phyloP scores from a whole-genome alignment of 2,888 invertebrate genomes.

The Nymphalis urticae region DNA sequence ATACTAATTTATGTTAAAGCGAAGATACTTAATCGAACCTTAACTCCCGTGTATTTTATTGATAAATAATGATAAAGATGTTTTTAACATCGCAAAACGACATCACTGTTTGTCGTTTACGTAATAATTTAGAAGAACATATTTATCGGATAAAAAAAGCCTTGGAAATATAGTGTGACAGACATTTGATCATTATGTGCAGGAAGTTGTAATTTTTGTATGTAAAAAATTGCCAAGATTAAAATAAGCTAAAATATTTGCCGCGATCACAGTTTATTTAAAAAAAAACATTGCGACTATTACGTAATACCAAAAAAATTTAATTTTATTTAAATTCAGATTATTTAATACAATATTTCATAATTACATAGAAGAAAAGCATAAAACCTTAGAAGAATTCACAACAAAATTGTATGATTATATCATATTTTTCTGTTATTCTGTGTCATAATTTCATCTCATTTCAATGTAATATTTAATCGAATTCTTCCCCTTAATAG shows the following conservation, averaged over 20 bases:
- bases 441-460: not conserved
- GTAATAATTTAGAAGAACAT: not conserved
- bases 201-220: constrained; percentile 15
- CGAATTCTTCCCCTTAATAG: constrained; percentile 11
- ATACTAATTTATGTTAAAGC: constrained; percentile 28
- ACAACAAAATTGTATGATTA: too few relatives aligned
- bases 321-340: not conserved
- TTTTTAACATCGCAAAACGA: not conserved
- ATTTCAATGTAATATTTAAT: constrained; percentile 13
- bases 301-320: not conserved
- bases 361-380: too few relatives aligned
- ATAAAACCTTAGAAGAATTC: too few relatives aligned
- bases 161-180: not conserved
- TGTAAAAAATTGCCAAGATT: constrained; percentile 19
- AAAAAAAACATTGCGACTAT: not conserved
- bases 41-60: not conserved
- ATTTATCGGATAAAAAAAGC: not conserved
- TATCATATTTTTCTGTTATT: too few relatives aligned
- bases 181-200: constrained; percentile 11
- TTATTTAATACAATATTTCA: too few relatives aligned
- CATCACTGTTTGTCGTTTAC: not conserved
- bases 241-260: too few relatives aligned
- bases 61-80: not conserved
- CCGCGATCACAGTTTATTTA: not conserved
- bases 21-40: not conserved